Evolutionary conservation across 2,113 vertebrate species (phyloP).

Genomic region (Alligator sinensis): DNA sequence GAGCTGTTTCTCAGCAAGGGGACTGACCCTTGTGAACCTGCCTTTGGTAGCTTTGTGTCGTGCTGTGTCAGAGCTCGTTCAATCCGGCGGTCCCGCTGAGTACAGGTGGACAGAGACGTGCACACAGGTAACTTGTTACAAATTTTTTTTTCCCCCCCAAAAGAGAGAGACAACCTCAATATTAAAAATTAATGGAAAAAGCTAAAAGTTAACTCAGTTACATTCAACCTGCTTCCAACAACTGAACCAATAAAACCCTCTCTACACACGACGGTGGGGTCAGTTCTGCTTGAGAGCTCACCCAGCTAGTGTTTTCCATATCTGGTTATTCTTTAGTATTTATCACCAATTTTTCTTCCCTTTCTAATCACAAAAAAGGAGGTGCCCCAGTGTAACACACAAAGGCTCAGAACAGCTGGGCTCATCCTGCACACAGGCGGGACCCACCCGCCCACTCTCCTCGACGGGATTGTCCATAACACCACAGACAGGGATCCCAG

Average conservation of each 20-base stretch:
- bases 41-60: not conserved
- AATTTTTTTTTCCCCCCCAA: not conserved
- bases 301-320: not conserved
- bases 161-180: constrained; percentile 31
- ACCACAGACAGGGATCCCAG: not conserved
- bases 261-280: constrained; percentile 2
- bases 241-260: constrained; percentile 2
- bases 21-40: not conserved
- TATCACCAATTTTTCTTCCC: constrained; percentile 11
- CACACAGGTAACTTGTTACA: constrained; percentile 32
- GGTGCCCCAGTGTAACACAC: not conserved
- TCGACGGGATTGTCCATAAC: not conserved
- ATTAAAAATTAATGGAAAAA: constrained; percentile 10
- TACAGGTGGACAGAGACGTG: not conserved
- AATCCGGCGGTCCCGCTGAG: not conserved
- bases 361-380: constrained; percentile 4
- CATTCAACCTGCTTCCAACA: constrained; percentile 24
- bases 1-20: not conserved
- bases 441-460: not conserved
- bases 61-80: not conserved
- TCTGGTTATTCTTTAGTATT: not conserved
- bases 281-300: constrained; percentile 22
- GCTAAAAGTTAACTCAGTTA: not conserved
- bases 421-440: constrained; percentile 16
- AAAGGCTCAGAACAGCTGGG: not conserved